Evolutionary conservation across 92 coral and sea anemone species (phyloP).

Genomic region (Palythoa caribaeorum): DNA sequence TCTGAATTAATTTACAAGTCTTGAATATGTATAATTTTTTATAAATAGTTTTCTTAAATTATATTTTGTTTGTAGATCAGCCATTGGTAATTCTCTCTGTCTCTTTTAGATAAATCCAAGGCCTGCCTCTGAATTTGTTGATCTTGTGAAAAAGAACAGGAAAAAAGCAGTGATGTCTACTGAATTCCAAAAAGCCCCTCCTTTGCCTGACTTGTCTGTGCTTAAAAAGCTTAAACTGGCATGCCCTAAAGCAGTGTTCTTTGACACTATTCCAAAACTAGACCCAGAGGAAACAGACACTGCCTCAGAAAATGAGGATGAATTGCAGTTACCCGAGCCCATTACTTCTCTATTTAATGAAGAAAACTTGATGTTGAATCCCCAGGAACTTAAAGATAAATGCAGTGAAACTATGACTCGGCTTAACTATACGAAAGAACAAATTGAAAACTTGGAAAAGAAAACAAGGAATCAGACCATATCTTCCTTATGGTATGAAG

Average conservation of each 20-base stretch:
- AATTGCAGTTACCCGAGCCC: background rate
- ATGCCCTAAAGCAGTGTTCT: slow-evolving; percentile 48
- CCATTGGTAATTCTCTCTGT: slow-evolving; percentile 6
- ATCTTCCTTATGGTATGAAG: slow-evolving; percentile 48
- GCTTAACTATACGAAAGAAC: slow-evolving; percentile 5
- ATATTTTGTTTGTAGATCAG: slow-evolving; percentile 2
- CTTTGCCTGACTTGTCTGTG: slow-evolving; percentile 29
- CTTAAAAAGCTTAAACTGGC: slow-evolving; percentile 30
- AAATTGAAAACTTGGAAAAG: slow-evolving; percentile 12
- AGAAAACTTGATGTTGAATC: background rate
- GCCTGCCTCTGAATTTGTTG: slow-evolving; percentile 40
- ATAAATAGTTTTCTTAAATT: slow-evolving; percentile 2
- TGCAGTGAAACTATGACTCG: background rate
- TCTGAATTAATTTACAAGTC: background rate
- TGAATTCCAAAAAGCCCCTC: slow-evolving; percentile 6
- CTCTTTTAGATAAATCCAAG: slow-evolving; percentile 42
- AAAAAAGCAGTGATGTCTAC: slow-evolving; percentile 13
- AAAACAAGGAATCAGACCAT: slow-evolving; percentile 42
- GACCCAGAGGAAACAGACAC: slow-evolving; percentile 58
- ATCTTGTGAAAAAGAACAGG: slow-evolving; percentile 40
- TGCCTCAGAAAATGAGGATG: slow-evolving; percentile 54
- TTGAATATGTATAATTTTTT: background rate
- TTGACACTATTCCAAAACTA: slow-evolving; percentile 39
- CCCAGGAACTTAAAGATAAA: slow-evolving; percentile 35
- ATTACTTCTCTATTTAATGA: background rate